Evolutionary conservation across 2,888 invertebrate species (phyloP), one percentile per base, ranked within the genome.

Genomic region (Timema cristinae): DNA sequence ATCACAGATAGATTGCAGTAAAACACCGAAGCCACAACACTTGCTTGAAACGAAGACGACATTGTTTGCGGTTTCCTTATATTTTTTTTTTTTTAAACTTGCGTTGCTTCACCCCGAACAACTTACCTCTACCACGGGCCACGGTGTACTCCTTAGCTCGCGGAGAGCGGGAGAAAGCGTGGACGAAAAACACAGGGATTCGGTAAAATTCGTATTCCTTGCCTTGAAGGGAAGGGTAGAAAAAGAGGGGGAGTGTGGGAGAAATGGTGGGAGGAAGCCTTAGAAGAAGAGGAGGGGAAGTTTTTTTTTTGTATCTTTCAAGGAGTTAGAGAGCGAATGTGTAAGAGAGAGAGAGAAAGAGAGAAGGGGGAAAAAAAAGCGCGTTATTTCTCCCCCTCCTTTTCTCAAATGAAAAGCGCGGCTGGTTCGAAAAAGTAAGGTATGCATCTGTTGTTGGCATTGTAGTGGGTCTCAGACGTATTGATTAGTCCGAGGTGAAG

Each of bases 81-180:
- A n/a, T 32, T 16, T 61, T 49, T 59, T 4, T 32, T 32, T 32
- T 32, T 32, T 32, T 32, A 32, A 32, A 32, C 32, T 32, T 32
- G 32, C 32, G 32, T 32, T 32, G 32, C 72, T 13, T 32, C 69
- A 61, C 59, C 50, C 52, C 61, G 9, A 32, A 59, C 71, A 63
- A 67, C 73, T 68, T 68, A 71, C 71, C 71, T 69, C 71, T 52
- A 67, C 68, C 72, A 67, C 71, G 54, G 70, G 68, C 67, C 68
- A 66, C 71, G 68, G 70, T 15, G 56, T 32, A 70, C 73, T 70
- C 67, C 59, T 48, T 52, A 61, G 48, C 72, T 67, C 79, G 79
- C 75, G 76, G 77, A 77, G 77, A 78, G 78, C 82, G 83, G 82
- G 81, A 81, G 82, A 81, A 71, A 81, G 82, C 82, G 83, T 82